Evolutionary conservation across 2,888 invertebrate genomes (phyloP).

Genomic region (Hipparchia sbordonii): DNA sequence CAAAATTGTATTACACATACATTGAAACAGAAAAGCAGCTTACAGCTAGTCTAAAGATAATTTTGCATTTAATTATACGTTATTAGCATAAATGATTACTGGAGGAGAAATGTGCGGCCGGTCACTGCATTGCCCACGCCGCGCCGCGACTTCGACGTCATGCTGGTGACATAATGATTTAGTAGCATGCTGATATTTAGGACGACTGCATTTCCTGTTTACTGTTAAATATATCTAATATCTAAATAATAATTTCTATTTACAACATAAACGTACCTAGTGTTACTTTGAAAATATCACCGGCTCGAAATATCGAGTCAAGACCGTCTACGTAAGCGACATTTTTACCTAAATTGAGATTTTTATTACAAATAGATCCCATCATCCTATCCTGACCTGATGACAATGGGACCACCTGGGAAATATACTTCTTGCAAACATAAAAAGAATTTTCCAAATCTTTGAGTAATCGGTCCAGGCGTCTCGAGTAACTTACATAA

Average conservation of each 20-base stretch:
- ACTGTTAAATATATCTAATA: background rate
- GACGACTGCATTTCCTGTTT: constrained; percentile 25
- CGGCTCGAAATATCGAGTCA: background rate
- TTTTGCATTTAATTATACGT: constrained; percentile 2
- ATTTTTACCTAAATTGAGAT: no score
- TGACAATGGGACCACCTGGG: no score
- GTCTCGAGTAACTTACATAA: no score
- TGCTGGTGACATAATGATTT: constrained; percentile 8
- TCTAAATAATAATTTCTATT: background rate
- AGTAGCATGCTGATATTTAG: constrained; percentile 19
- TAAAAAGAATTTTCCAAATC: no score
- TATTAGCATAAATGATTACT: constrained; percentile 6
- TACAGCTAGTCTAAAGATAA: background rate
- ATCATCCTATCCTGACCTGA: no score
- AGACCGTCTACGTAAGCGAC: no score
- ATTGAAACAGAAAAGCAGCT: background rate
- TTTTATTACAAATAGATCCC: no score
- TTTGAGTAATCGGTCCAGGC: no score
- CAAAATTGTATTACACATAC: no score
- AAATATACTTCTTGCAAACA: no score
- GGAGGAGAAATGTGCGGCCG: constrained; percentile 5
- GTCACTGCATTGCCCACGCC: constrained; percentile 6
- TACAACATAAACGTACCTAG: no score
- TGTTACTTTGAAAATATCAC: no score
- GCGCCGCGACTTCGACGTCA: background rate